A percentile compares a stretch with the other conserved stretches of the same genome.
phyloP scores from a whole-genome alignment of 2,888 invertebrate genomes.

The Ellobium chinense region DNA sequence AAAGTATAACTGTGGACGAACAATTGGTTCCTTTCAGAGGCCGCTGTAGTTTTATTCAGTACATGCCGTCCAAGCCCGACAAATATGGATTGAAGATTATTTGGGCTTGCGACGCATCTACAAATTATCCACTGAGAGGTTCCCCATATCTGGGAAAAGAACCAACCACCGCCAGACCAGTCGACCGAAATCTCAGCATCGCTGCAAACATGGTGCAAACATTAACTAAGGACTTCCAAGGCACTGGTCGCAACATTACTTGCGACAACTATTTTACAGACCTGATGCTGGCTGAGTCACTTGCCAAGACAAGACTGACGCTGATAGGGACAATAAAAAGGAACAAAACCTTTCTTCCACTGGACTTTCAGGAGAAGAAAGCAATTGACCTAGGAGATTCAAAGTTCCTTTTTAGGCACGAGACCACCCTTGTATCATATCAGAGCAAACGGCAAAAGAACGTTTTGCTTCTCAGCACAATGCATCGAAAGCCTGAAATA shows the following conservation, averaged over 20 bases:
- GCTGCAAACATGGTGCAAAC: not conserved
- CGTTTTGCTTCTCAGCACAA: too few relatives aligned
- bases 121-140: conserved; percentile 19
- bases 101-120: conserved; percentile 18
- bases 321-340: conserved; percentile 9
- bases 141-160: conserved; percentile 18
- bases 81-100: conserved; percentile 6
- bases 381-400: too few relatives aligned
- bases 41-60: too few relatives aligned
- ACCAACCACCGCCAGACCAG: not conserved
- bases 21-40: too few relatives aligned
- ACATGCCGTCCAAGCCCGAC: too few relatives aligned
- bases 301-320: not conserved
- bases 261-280: conserved; percentile 15
- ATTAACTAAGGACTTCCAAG: conserved; percentile 15
- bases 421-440: too few relatives aligned
- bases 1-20: too few relatives aligned
- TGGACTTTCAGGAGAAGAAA: not conserved
- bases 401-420: too few relatives aligned
- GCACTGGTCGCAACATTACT: conserved; percentile 14
- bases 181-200: not conserved
- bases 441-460: too few relatives aligned
- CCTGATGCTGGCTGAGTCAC: not conserved
- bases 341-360: conserved; percentile 10
- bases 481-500: too few relatives aligned